Evolutionary conservation across 2,888 invertebrate genomes (phyloP).

Genomic region (Melieria omissa): DNA sequence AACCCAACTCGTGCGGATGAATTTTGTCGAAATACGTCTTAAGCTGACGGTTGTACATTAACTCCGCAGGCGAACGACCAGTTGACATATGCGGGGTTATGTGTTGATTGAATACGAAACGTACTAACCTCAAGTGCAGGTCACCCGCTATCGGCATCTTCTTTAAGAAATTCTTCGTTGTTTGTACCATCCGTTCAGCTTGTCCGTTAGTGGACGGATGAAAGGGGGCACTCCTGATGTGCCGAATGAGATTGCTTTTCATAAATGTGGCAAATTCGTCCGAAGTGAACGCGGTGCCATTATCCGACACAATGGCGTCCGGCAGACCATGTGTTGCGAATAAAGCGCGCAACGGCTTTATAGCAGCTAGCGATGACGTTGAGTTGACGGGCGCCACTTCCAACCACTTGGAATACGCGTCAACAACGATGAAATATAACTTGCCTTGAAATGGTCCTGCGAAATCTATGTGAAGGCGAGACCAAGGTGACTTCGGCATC

Average conservation of each 20-base stretch:
- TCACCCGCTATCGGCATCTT: slow-evolving; percentile 13
- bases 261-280: slow-evolving; percentile 34
- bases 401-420: slow-evolving; percentile 39
- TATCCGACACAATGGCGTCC: slow-evolving; percentile 36
- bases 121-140: slow-evolving; percentile 16
- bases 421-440: slow-evolving; percentile 31
- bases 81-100: slow-evolving; percentile 32
- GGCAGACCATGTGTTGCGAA: slow-evolving; percentile 34
- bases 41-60: slow-evolving; percentile 25
- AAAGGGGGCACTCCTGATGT: slow-evolving; percentile 26
- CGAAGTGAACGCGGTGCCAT: slow-evolving; percentile 39
- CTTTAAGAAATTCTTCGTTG: slow-evolving; percentile 33
- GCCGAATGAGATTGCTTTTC: slow-evolving; percentile 19
- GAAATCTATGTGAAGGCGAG: slow-evolving; percentile 34
- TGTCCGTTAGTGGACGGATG: slow-evolving; percentile 27
- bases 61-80: slow-evolving; percentile 19
- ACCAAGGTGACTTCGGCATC: slow-evolving; percentile 24
- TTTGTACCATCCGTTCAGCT: slow-evolving; percentile 30
- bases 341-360: not conserved
- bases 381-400: slow-evolving; percentile 36
- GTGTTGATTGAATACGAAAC: slow-evolving; percentile 32
- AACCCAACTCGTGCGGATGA: slow-evolving; percentile 21
- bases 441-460: slow-evolving; percentile 30
- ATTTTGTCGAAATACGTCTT: slow-evolving; percentile 37
- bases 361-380: slow-evolving; percentile 24